Conservation (phyloP, 2,888 invertebrate genomes). For the Rutpela maculata region DNA sequence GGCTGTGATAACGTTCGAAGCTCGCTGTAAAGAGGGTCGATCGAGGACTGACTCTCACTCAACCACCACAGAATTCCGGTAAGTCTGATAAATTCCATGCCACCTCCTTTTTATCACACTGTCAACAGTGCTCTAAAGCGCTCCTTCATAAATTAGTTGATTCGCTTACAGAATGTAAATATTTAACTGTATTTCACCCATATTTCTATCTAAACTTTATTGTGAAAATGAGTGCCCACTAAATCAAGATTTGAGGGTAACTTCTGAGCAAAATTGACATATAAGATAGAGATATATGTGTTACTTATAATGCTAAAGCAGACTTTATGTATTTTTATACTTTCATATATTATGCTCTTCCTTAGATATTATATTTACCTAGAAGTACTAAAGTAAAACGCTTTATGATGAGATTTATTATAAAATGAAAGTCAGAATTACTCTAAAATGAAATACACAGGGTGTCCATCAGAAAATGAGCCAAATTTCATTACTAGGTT, state of each 20-base stretch:
- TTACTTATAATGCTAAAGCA: neutral
- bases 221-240: neutral
- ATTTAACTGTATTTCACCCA: neutral
- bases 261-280: neutral
- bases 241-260: neutral
- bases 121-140: conserved; percentile 9
- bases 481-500: no score
- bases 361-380: neutral
- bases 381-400: no score
- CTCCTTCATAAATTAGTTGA: conserved; percentile 23
- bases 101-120: conserved; percentile 33
- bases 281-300: neutral
- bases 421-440: no score
- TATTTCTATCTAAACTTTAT: neutral
- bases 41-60: conserved; percentile 69
- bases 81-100: conserved; percentile 51
- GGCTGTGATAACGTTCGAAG: conserved; percentile 77
- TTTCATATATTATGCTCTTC: neutral
- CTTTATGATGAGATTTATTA: no score
- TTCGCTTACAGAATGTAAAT: conserved; percentile 7
- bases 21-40: conserved; percentile 70
- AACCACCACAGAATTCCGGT: conserved; percentile 69
- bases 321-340: neutral
- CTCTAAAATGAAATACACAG: no score
- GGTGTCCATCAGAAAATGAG: no score